Conservation (phyloP, 2,888 invertebrate species). For the Arge pagana region DNA sequence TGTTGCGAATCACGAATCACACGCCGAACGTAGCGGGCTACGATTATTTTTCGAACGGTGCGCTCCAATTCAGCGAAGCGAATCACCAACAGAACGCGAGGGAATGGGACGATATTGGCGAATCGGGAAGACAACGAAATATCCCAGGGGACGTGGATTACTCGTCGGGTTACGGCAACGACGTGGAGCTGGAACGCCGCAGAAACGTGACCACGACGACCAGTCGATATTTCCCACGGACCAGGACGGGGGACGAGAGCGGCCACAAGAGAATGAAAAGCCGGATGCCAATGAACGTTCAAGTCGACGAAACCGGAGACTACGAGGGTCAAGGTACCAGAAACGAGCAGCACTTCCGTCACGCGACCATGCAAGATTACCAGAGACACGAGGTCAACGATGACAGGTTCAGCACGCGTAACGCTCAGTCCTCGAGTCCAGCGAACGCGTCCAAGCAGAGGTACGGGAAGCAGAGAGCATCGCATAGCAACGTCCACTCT, state of each 20-base stretch:
- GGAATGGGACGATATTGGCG: constrained; percentile 26
- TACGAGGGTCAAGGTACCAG: constrained; percentile 9
- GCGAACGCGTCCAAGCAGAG: constrained; percentile 1
- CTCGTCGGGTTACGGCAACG: constrained; percentile 32
- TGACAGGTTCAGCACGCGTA: background rate
- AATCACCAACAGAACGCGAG: constrained; percentile 5
- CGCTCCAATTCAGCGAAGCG: background rate
- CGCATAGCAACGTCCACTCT: background rate
- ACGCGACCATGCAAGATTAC: no score
- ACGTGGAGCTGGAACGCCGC: constrained; percentile 15
- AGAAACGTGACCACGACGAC: constrained; percentile 22
- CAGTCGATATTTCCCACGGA: constrained; percentile 18
- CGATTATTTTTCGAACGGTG: constrained; percentile 46
- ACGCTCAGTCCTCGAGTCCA: background rate
- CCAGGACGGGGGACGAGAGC: background rate
- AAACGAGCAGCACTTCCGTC: background rate
- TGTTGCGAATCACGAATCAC: constrained; percentile 50
- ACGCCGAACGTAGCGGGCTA: constrained; percentile 53
- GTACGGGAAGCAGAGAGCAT: background rate
- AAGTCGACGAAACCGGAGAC: background rate
- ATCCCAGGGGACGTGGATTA: constrained; percentile 41
- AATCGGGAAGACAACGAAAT: constrained; percentile 35
- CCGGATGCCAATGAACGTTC: background rate
- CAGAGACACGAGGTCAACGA: background rate
- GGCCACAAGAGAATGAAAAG: constrained; percentile 5